Conservation (phyloP, 23 tunicate species). For the Trididemnum nubilum region DNA sequence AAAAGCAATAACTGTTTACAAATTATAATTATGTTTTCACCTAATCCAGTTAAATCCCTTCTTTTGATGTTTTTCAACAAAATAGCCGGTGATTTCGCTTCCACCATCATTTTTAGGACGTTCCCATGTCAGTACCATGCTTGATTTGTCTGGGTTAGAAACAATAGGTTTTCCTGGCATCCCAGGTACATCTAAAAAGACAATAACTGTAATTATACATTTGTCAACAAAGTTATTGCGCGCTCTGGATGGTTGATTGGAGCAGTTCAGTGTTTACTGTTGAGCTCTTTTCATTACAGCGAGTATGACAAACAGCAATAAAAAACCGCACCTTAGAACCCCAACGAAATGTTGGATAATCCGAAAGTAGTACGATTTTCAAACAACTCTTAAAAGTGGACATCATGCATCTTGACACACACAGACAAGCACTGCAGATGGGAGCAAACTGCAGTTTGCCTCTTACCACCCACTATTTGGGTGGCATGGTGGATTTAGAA, state of each 20-base stretch:
- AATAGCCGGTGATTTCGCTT: slow-evolving; percentile 82
- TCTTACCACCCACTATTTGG: too few species aligned
- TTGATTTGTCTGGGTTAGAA: slow-evolving; percentile 53
- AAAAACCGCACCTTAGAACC: too few species aligned
- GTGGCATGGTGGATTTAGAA: too few species aligned
- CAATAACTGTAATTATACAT: too few species aligned
- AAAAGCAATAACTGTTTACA: too few species aligned
- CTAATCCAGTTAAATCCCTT: slow-evolving; percentile 82
- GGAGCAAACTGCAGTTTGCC: too few species aligned
- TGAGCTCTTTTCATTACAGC: not conserved
- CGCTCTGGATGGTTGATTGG: slow-evolving; percentile 23
- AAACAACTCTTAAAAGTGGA: not conserved
- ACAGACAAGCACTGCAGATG: too few species aligned
- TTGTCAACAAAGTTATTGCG: slow-evolving; percentile 44
- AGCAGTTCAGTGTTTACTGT: not conserved
- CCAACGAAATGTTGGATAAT: too few species aligned
- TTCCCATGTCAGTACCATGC: slow-evolving; percentile 84
- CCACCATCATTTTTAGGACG: slow-evolving; percentile 90
- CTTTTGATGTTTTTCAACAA: slow-evolving; percentile 66
- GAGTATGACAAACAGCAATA: too few species aligned
- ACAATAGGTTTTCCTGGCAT: slow-evolving; percentile 67
- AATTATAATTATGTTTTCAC: too few species aligned
- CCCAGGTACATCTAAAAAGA: slow-evolving; percentile 75
- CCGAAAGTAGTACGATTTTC: not conserved
- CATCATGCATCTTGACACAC: too few species aligned